These are phyloP conservation scores for Drosophila lini DNA, from an alignment of 1,140 invertebrate species.

Conservation along the genomic window DNA sequence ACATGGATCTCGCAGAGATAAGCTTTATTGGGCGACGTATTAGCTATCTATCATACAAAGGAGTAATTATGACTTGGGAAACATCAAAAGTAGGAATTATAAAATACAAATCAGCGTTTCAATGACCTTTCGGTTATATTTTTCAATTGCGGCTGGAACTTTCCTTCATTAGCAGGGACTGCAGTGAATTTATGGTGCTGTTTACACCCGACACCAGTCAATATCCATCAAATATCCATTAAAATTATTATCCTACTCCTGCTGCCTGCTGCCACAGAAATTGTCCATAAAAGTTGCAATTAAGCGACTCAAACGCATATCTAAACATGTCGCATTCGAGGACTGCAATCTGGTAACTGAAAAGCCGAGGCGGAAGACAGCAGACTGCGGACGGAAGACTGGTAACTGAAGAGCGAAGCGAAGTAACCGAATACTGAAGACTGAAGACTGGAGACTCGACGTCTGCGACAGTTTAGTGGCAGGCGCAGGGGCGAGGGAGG, in stretches of 20 bases:
- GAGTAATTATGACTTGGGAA: background rate
- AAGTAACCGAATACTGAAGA: conserved; percentile 7
- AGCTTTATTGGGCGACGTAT: background rate
- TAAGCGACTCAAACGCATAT: conserved; percentile 76
- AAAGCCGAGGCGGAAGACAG: conserved; percentile 15
- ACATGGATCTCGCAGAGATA: conserved; percentile 6
- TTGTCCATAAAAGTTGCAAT: conserved; percentile 79
- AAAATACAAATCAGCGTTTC: background rate
- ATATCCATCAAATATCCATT: conserved; percentile 73
- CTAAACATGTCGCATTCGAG: conserved; percentile 54
- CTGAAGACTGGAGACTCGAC: conserved; percentile 50
- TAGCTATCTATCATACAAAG: background rate
- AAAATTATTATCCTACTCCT: conserved; percentile 55
- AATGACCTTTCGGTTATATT: conserved; percentile 5
- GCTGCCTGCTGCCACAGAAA: conserved; percentile 37
- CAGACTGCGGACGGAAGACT: conserved; percentile 26
- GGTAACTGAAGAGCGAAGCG: conserved; percentile 2
- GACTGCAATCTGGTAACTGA: conserved; percentile 2
- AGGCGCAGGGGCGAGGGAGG: background rate
- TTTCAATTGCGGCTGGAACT: conserved; percentile 24
- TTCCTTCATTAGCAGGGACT: conserved; percentile 61
- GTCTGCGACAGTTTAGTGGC: conserved; percentile 73
- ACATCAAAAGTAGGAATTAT: background rate
- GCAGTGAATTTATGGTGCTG: conserved; percentile 58
- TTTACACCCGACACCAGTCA: conserved; percentile 60